Percentiles rank a stretch among this genome's conserved stretches.
phyloP scores from a whole-genome alignment of 2,888 invertebrate species.

The Cosmorhoe ocellata region DNA sequence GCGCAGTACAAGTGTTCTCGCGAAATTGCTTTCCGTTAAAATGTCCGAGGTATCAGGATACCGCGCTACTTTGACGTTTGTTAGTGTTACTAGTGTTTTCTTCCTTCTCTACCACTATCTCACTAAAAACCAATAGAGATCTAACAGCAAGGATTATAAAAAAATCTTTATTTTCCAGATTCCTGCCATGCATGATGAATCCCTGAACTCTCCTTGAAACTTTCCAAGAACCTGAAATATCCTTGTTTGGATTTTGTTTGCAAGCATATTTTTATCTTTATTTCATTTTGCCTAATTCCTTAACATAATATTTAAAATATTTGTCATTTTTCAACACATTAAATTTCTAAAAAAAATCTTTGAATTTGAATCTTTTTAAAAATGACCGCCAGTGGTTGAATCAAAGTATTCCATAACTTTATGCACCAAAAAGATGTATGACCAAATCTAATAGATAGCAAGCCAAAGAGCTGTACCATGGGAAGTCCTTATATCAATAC shows the following conservation, averaged over 20 bases:
- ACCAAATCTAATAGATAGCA: conserved; percentile 17
- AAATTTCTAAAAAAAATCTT: no score
- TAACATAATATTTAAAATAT: neutral
- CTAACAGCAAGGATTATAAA: neutral
- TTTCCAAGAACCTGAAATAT: neutral
- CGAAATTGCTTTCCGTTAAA: conserved; percentile 69
- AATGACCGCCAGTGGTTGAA: no score
- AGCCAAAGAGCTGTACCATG: conserved; percentile 22
- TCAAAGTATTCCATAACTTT: conserved; percentile 1
- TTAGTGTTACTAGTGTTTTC: conserved; percentile 38
- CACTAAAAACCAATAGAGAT: neutral
- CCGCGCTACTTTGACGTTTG: conserved; percentile 52
- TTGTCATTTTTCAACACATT: no score
- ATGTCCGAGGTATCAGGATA: conserved; percentile 60
- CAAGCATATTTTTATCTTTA: neutral
- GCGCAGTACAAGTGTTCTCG: conserved; percentile 62
- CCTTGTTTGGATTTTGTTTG: no score
- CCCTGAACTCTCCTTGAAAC: neutral
- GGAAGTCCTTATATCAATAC: conserved; percentile 36
- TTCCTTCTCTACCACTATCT: conserved; percentile 20
- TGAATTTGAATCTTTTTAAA: no score
- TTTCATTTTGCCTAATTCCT: conserved; percentile 4
- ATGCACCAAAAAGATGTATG: conserved; percentile 4
- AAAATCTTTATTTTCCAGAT: conserved; percentile 28
- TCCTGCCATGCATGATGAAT: conserved; percentile 14